Evolutionary conservation across 2,888 invertebrate genomes (phyloP).

Genomic region (Campoplex capitator): DNA sequence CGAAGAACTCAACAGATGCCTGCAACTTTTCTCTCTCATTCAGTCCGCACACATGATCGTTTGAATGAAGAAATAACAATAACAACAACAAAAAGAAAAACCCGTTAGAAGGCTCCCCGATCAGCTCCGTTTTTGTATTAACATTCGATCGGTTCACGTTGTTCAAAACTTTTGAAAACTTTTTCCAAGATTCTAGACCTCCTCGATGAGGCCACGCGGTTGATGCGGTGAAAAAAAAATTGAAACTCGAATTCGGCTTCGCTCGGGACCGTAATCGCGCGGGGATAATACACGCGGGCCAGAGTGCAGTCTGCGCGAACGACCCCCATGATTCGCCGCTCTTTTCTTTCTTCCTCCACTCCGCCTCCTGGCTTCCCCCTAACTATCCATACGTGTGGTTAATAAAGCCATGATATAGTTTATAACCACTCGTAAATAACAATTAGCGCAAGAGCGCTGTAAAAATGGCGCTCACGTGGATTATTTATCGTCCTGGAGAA

Average conservation of each 20-base stretch:
- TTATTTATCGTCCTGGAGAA: constrained; percentile 73
- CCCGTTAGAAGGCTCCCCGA: background rate
- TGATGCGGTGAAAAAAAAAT: background rate
- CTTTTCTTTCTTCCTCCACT: constrained; percentile 6
- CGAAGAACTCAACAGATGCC: background rate
- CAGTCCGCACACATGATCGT: background rate
- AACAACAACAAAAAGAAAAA: background rate
- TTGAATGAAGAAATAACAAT: background rate
- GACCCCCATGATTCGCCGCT: constrained; percentile 55
- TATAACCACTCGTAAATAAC: constrained; percentile 81
- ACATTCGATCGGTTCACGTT: background rate
- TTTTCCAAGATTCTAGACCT: background rate
- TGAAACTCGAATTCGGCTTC: background rate
- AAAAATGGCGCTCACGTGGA: constrained; percentile 74
- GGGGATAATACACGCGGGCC: background rate
- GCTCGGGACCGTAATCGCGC: constrained; percentile 1
- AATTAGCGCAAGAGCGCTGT: constrained; percentile 77
- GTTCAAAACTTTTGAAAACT: background rate
- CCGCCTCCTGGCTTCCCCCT: constrained; percentile 2
- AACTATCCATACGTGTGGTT: constrained; percentile 63
- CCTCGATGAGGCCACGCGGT: background rate
- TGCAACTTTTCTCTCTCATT: background rate
- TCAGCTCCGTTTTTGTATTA: background rate
- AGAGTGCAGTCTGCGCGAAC: constrained; percentile 31
- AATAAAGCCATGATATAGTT: constrained; percentile 79